Evolutionary conservation across 1,140 invertebrate genomes (phyloP), one percentile per base, ranked within the genome.

Genomic region (Chlorops oryzae): DNA sequence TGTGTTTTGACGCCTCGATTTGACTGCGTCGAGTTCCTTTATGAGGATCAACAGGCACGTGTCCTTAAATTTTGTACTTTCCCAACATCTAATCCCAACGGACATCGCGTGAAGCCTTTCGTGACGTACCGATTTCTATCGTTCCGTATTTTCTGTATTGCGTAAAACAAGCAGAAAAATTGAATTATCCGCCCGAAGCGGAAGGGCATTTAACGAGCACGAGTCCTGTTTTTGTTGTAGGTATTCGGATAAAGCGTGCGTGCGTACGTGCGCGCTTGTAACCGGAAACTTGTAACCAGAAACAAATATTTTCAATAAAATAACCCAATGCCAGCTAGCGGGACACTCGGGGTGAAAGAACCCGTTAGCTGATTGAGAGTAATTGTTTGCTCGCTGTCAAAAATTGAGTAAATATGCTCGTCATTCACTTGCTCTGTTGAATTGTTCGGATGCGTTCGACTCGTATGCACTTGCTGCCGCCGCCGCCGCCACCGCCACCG

Each of bases 371-470:
- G 41, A 53, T 53, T 53, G 52, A 53, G 47, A 49, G 47, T 53
- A 53, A 53, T 56, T 54, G 53, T 59, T 56, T 56, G 55, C 54
- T 52, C 62, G 57, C 65, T 65, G 65, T 68, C 65, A 68, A 65
- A 68, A 68, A 68, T 68, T 68, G 65, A 63, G 61, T 68, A 68
- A 68, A 68, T 68, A 68, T 68, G 65, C 65, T 68, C 68, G 66
- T 68, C 65, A 65, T 68, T 68, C 59, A 67, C 64, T 67, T 67
- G 62, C 62, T n/a, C n/a, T n/a, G n/a, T n/a, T n/a, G n/a, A n/a
- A n/a, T n/a, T n/a, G n/a, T n/a, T n/a, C n/a, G n/a, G n/a, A n/a
- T n/a, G n/a, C n/a, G n/a, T n/a, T n/a, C n/a, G n/a, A n/a, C n/a
- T n/a, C n/a, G n/a, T n/a, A n/a, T n/a, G n/a, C n/a, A n/a, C n/a